Conservation (phyloP, 2,113 vertebrate genomes). For the Delphinapterus leucas region DNA sequence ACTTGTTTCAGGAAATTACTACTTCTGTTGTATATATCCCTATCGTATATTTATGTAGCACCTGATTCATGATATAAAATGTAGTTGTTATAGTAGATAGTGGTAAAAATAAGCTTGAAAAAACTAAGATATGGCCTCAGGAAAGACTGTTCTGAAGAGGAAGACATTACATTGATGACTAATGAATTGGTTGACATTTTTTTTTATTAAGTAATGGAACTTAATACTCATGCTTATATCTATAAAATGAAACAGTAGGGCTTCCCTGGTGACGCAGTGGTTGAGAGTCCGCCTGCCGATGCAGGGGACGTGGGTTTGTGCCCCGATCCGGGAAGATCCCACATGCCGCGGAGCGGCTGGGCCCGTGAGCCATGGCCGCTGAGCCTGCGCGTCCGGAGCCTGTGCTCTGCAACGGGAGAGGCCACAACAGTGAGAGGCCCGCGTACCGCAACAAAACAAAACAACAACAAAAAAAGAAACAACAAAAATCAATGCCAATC, state of each 20-base stretch:
- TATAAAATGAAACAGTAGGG: background rate
- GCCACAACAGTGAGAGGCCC: too few species aligned
- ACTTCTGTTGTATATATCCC: background rate
- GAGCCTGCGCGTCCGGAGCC: too few species aligned
- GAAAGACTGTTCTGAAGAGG: background rate
- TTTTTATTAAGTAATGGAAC: background rate
- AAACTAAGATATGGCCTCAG: background rate
- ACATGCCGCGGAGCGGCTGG: too few species aligned
- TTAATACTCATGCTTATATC: background rate
- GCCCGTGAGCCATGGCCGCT: too few species aligned
- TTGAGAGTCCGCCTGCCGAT: too few species aligned
- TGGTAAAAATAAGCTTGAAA: conserved; percentile 5
- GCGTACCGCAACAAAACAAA: too few species aligned
- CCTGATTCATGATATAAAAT: background rate
- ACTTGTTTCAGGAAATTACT: background rate
- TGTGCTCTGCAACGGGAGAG: too few species aligned
- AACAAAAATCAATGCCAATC: background rate
- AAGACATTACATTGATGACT: background rate
- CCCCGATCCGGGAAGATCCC: too few species aligned
- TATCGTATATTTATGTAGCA: background rate
- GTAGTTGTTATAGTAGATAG: background rate
- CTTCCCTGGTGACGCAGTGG: too few species aligned
- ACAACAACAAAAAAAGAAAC: background rate
- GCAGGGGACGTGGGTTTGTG: too few species aligned
- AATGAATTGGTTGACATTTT: background rate